Conservation (phyloP, 1,140 invertebrate species). For the Liolophura sinensis region DNA sequence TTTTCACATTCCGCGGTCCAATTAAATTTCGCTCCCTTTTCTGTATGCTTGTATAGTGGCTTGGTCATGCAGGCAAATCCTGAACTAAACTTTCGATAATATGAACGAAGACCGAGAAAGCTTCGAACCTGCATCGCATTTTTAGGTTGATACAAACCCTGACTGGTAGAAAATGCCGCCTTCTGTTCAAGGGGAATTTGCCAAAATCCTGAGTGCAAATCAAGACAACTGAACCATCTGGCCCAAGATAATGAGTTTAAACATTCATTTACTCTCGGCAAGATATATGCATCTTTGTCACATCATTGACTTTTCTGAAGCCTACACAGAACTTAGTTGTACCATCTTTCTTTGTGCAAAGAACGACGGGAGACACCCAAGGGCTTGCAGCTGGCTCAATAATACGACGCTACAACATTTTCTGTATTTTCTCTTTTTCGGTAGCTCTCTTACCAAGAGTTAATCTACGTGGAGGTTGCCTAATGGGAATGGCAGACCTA, state of each 20-base stretch:
- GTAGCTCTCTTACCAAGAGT: no score
- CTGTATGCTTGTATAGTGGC: slow-evolving; percentile 5
- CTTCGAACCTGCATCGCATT: slow-evolving; percentile 27
- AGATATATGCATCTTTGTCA: slow-evolving; percentile 30
- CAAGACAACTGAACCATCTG: slow-evolving; percentile 27
- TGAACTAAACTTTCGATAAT: not conserved
- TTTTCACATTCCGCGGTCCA: slow-evolving; percentile 6
- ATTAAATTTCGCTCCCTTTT: slow-evolving; percentile 7
- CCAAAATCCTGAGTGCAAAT: slow-evolving; percentile 45
- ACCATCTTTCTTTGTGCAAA: slow-evolving; percentile 37
- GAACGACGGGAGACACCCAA: slow-evolving; percentile 41
- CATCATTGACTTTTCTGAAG: slow-evolving; percentile 36
- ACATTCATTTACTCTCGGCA: slow-evolving; percentile 43
- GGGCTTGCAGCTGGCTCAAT: slow-evolving; percentile 32
- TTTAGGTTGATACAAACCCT: slow-evolving; percentile 30
- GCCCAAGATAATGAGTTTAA: slow-evolving; percentile 23
- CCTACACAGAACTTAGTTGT: slow-evolving; percentile 37
- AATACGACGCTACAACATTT: no score
- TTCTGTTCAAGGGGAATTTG: slow-evolving; percentile 54
- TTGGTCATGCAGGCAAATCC: not conserved
- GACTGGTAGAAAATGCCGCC: slow-evolving; percentile 39
- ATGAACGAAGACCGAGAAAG: slow-evolving; percentile 29
- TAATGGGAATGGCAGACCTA: no score
- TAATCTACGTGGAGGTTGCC: no score
- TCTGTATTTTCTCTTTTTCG: no score